phyloP scores from a whole-genome alignment of 2,113 vertebrate genomes.

The Cyprinodon tularosa region DNA sequence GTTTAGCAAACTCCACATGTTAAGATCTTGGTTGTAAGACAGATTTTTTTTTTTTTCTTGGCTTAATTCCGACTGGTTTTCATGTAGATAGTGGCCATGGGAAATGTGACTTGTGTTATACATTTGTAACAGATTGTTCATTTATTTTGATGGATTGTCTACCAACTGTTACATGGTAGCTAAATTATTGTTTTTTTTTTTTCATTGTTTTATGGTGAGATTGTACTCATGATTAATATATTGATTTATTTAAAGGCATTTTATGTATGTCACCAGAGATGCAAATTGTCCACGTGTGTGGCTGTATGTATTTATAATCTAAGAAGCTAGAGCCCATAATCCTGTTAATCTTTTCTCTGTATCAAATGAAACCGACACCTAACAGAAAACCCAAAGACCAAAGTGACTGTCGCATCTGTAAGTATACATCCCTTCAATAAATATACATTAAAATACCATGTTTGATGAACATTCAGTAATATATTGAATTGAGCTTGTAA shows the following conservation, averaged over 20 bases:
- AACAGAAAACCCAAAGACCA: background rate
- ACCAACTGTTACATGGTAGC: background rate
- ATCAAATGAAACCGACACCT: background rate
- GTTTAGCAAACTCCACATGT: too few relatives aligned
- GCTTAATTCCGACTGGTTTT: too few relatives aligned
- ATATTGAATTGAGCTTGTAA: background rate
- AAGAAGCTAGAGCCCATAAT: constrained; percentile 70
- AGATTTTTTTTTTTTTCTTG: too few relatives aligned
- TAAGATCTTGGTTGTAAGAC: too few relatives aligned
- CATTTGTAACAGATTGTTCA: too few relatives aligned
- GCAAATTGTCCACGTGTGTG: background rate
- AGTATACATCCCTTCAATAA: constrained; percentile 1
- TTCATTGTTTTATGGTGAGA: too few relatives aligned
- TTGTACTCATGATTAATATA: background rate
- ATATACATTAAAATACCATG: background rate
- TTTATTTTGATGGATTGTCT: too few relatives aligned
- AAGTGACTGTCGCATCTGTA: constrained; percentile 16
- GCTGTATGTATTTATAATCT: constrained; percentile 37
- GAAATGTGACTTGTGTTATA: too few relatives aligned
- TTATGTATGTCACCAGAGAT: background rate
- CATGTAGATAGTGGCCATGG: too few relatives aligned
- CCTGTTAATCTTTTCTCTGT: constrained; percentile 41
- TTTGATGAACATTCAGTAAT: background rate
- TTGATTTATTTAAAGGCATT: background rate
- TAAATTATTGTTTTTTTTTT: background rate